Base-by-base conservation (phyloP, 2,113 vertebrate species). In the Brachyhypopomus occidentalis region DNA sequence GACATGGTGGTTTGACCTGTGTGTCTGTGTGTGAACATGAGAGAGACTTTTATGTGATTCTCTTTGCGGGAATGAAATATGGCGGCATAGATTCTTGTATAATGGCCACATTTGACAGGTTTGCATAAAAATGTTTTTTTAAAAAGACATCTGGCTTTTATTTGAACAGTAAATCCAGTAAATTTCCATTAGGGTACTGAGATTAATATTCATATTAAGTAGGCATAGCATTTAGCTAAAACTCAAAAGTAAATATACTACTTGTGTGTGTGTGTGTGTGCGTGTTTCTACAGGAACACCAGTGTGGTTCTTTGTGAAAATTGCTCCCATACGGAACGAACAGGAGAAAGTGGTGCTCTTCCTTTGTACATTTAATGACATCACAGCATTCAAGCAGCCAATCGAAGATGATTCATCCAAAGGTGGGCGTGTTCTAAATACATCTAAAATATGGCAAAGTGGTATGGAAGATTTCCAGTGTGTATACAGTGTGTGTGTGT, bases 231-330 rank as follows among this genome's bases (percentile, higher is more conserved):
- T 2, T 52, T 12, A 52, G 45, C 45, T 52, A 52, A 2, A 2
- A 1, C 9, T 12, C 45, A 52, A 52, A 8, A 52, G 45, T 52
- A 52, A 52, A 52, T 52, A 52, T 11, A 8, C 45, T 11, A 52
- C 9, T 12, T 14, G 45, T 12, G 6, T 8, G 41, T 79, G 8
- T 75, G 72, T 48, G 63, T 60, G 4, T 22, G 20, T 66, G 11
- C 58, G n/a, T 88, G 56, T 88, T 92, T 81, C 87, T 9, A 81
- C 90, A 99, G 98, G 97, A 89, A 99, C 95, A 74, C 98, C 98
- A 38, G 97, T 99, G 86, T 99, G 98, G 98, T 99, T 99, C 91
- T 99, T 98, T 91, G 95, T 99, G 91, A 98, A 99, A 94, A 99
- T 98, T 38, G 98, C 98, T 87, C 98, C 98, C 1, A 99, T 99